Conservation (phyloP, 2,797 vertebrate species). For the Benthosema pterotum region DNA sequence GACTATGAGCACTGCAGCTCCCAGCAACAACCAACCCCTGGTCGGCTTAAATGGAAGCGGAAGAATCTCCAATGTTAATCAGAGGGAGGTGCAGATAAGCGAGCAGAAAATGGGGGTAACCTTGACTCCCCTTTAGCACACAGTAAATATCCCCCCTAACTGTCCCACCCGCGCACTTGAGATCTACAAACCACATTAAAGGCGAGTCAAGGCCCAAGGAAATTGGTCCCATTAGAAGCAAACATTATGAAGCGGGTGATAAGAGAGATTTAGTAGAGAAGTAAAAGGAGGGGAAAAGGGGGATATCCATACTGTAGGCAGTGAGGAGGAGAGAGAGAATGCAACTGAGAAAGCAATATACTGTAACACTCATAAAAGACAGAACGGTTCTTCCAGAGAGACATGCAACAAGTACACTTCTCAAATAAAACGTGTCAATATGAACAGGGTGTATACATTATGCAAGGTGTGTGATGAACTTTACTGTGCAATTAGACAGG, state of each 20-base stretch:
- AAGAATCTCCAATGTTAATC: slow-evolving; percentile 27
- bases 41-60: slow-evolving; percentile 29
- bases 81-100: slow-evolving; percentile 2
- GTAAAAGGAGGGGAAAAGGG: not conserved
- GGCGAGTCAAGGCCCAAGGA: slow-evolving; percentile 13
- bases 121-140: slow-evolving; percentile 40
- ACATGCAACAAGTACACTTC: not conserved
- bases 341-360: not conserved
- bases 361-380: slow-evolving; percentile 4
- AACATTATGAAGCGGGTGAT: slow-evolving; percentile 15
- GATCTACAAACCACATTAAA: slow-evolving; percentile 26
- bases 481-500: too few relatives aligned
- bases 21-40: slow-evolving; percentile 6
- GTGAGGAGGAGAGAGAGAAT: not conserved
- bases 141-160: slow-evolving; percentile 27
- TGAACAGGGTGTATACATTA: not conserved
- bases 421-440: not conserved
- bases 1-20: not conserved
- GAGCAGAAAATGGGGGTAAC: slow-evolving; percentile 2
- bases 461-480: not conserved
- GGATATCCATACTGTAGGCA: not conserved
- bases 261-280: slow-evolving; percentile 9
- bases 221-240: slow-evolving; percentile 29
- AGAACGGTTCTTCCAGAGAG: slow-evolving; percentile 12
- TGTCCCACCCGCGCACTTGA: slow-evolving; percentile 8